Conservation (phyloP, 2,888 invertebrate species). For the Patella pellucida region DNA sequence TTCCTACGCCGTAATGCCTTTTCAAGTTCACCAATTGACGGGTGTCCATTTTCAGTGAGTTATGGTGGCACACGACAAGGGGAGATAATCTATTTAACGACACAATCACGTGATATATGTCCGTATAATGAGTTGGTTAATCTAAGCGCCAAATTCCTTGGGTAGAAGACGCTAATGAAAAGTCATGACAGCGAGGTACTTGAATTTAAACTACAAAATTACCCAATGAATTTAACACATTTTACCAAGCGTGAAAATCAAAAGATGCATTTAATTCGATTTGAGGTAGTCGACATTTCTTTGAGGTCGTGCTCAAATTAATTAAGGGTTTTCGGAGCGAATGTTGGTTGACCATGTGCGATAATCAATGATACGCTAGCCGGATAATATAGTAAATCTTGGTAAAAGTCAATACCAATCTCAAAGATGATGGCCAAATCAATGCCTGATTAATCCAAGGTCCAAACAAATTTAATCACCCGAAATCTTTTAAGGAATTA, state of each 20-base stretch:
- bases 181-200: neutral
- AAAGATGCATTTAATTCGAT: conserved; percentile 10
- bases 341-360: conserved; percentile 18
- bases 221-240: neutral
- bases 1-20: neutral
- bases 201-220: conserved; percentile 9
- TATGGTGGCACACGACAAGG: conserved; percentile 6
- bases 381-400: conserved; percentile 25
- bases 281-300: conserved; percentile 14
- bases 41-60: conserved; percentile 1
- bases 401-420: conserved; percentile 24
- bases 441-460: conserved; percentile 24
- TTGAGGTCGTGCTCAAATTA: conserved; percentile 25
- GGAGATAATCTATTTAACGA: conserved; percentile 10
- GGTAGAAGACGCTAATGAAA: conserved; percentile 7
- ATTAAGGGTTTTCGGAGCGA: conserved; percentile 25
- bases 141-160: neutral
- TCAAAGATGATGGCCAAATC: conserved; percentile 15
- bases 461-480: conserved; percentile 19
- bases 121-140: conserved; percentile 7
- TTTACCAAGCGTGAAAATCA: conserved; percentile 9
- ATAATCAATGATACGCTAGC: conserved; percentile 23
- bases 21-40: conserved; percentile 5
- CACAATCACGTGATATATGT: conserved; percentile 7
- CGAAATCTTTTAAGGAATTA: neutral